A percentile compares a stretch with the other conserved stretches of the same genome.
Conservation (phyloP, 2,797 vertebrate genomes). For the Bufotes viridis region DNA sequence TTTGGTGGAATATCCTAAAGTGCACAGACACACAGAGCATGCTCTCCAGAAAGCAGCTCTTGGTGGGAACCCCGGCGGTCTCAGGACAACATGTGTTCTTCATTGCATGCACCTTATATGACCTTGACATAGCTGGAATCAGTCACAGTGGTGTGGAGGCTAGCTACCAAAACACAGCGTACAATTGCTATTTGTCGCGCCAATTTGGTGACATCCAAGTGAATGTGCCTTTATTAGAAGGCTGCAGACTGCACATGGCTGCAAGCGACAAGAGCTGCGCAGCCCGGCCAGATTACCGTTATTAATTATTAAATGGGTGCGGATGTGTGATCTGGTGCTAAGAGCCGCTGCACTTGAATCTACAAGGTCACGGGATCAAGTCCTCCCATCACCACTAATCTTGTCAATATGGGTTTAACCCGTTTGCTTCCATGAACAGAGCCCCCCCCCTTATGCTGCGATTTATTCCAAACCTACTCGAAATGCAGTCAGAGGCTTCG, state of each 20-base stretch:
- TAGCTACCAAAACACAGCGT: constrained; percentile 1
- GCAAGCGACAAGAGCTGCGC: not conserved
- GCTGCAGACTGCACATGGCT: not conserved
- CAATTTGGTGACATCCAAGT: not conserved
- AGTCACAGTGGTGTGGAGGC: constrained; percentile 14
- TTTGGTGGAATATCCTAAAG: not conserved
- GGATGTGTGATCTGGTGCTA: constrained; percentile 45
- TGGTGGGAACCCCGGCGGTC: not conserved
- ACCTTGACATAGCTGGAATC: constrained; percentile 55
- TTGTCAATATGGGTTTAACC: constrained; percentile 40
- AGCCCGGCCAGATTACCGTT: constrained; percentile 28
- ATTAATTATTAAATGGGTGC: constrained; percentile 56
- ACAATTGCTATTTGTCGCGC: not conserved
- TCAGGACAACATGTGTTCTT: constrained; percentile 38
- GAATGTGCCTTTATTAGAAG: not conserved
- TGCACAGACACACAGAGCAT: not conserved
- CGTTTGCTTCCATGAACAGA: not conserved
- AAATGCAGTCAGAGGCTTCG: not conserved
- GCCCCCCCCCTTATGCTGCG: not conserved
- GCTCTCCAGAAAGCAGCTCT: not conserved
- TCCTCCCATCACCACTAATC: constrained; percentile 44
- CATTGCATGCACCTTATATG: constrained; percentile 52
- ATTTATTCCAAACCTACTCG: too few species aligned
- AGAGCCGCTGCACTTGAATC: constrained; percentile 34
- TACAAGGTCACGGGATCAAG: constrained; percentile 58